Conservation (phyloP, 2,797 vertebrate species). For the Amniataba percoides region DNA sequence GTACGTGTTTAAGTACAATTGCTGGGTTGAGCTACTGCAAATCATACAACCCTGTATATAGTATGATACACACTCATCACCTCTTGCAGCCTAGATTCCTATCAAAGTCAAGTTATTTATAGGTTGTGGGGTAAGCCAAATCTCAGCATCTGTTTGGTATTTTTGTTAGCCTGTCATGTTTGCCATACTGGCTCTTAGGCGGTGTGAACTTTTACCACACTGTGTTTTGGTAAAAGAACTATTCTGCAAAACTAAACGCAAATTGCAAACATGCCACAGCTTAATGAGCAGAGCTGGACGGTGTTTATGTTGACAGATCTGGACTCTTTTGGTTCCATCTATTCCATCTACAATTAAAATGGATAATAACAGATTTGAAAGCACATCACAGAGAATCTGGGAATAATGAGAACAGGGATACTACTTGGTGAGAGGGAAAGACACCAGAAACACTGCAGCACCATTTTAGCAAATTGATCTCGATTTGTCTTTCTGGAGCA, state of each 20-base stretch:
- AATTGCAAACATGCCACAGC: slow-evolving; percentile 4
- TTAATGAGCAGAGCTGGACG: background rate
- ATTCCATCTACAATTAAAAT: background rate
- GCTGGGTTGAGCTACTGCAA: slow-evolving; percentile 29
- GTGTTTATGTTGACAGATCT: slow-evolving; percentile 4
- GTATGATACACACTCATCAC: slow-evolving; percentile 15
- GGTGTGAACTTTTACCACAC: background rate
- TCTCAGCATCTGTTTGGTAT: slow-evolving; percentile 58
- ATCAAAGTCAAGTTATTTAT: slow-evolving; percentile 60
- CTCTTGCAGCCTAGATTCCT: slow-evolving; percentile 41
- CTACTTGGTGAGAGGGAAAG: fast-evolving
- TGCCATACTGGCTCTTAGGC: background rate
- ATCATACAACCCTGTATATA: slow-evolving; percentile 8
- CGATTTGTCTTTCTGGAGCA: slow-evolving; percentile 31
- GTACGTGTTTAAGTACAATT: slow-evolving; percentile 14
- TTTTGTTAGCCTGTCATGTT: slow-evolving; percentile 23
- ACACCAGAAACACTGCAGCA: slow-evolving; percentile 31
- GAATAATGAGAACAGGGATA: background rate
- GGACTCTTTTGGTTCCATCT: background rate
- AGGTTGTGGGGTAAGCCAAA: slow-evolving; percentile 30
- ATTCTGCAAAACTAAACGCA: slow-evolving; percentile 1
- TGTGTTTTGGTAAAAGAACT: background rate
- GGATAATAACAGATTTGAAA: background rate
- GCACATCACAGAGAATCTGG: background rate
- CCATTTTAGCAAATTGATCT: slow-evolving; percentile 44